Base-by-base conservation (phyloP, 2,888 invertebrate genomes). In the Nemoura dubitans region DNA sequence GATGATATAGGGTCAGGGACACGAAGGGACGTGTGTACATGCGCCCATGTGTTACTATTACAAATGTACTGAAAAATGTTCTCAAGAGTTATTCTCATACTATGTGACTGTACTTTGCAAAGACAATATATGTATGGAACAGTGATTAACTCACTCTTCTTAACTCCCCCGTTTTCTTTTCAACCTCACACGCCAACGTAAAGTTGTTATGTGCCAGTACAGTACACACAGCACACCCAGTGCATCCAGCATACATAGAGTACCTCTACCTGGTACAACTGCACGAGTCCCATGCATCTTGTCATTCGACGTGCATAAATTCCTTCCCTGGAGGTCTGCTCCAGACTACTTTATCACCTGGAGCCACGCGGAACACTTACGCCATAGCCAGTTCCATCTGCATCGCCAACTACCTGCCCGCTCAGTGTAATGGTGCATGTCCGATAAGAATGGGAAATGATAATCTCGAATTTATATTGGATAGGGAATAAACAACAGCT, bases 401-500 rank as follows among this genome's bases (percentile, higher is more conserved):
- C 59, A 21, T 59, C 59, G 21, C 6, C 21, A 36, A 59, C 59
- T 59, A 59, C 59, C 59, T 59, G 16, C 59, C 59, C 21, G 59
- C 59, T 59, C 21, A 7, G 59, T 59, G 59, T 59, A 59, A 59
- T 59, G 59, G 59, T 7, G 59, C 59, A 21, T 59, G 59, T 59
- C 59, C 59, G 59, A 59, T 59, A 59, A 59, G 59, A 59, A 59
- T 21, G 59, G 59, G 59, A 59, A 59, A 59, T 59, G 10, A 59
- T 59, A 59, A 59, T 59, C 59, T 59, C 59, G 59, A 10, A 59
- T 59, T 59, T 59, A 59, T 59, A 59, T 59, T 59, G 59, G 59
- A 59, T 59, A 21, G 59, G 59, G 59, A 59, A 59, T 59, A 59
- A 59, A 59, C 59, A 59, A 59, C 59, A 59, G 59, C 59, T 59